phyloP scores from a whole-genome alignment of 2,888 invertebrate species.

The Prosapia bicincta region DNA sequence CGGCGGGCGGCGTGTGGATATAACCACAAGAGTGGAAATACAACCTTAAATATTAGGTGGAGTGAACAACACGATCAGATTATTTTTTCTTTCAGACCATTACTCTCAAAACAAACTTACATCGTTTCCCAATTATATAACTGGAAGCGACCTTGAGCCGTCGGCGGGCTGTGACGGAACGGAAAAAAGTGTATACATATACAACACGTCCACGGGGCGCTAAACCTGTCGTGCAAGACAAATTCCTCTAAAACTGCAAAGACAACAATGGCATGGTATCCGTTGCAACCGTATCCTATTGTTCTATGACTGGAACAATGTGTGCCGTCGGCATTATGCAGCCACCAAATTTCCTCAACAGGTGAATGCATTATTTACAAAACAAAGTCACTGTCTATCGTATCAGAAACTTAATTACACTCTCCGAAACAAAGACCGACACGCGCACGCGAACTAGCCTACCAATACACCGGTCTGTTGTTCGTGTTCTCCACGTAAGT shows the following conservation, averaged over 20 bases:
- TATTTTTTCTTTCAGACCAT: not conserved
- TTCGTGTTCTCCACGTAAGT: no score
- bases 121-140: not conserved
- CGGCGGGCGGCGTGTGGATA: no score
- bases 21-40: no score
- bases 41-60: not conserved
- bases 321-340: not conserved
- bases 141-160: not conserved
- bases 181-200: no score
- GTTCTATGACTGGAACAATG: not conserved
- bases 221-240: not conserved
- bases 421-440: not conserved
- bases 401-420: not conserved
- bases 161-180: not conserved
- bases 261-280: not conserved
- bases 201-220: not conserved
- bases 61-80: not conserved
- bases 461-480: no score
- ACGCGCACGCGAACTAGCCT: no score
- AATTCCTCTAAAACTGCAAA: not conserved
- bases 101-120: not conserved
- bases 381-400: not conserved
- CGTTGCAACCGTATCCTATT: not conserved
- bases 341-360: not conserved
- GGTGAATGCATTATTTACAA: not conserved